Evolutionary conservation across 2,888 invertebrate species (phyloP).

Genomic region (Oscheius myriophilus): DNA sequence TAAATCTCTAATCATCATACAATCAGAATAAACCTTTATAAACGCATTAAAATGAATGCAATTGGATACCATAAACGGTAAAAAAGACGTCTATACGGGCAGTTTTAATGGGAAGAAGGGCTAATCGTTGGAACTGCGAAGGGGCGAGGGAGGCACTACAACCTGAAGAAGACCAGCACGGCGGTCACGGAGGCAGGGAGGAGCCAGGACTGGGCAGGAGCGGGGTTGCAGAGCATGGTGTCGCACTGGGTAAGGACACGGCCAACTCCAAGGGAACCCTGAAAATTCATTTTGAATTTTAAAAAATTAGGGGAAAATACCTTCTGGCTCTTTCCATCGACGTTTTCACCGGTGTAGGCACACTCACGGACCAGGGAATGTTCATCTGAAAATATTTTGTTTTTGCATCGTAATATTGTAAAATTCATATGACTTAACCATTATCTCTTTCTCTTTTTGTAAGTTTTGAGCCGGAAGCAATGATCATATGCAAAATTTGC

Average conservation of each 20-base stretch:
- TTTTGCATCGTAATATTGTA: neutral
- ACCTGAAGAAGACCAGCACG: conserved; percentile 21
- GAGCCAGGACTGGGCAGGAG: conserved; percentile 9
- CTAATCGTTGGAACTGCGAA: neutral
- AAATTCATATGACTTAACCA: no score
- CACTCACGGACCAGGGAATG: conserved; percentile 53
- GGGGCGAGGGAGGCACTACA: conserved; percentile 4
- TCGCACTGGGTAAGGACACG: conserved; percentile 51
- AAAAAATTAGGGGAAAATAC: conserved; percentile 23
- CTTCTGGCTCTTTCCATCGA: conserved; percentile 46
- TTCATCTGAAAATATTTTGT: conserved; percentile 42
- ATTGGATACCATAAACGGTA: no score
- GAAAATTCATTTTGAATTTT: conserved; percentile 24
- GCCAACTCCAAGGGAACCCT: conserved; percentile 49
- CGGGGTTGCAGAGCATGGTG: conserved; percentile 43
- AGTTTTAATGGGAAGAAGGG: no score
- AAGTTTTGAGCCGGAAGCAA: no score
- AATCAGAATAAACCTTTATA: no score
- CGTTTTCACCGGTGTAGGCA: conserved; percentile 56
- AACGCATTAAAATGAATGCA: no score
- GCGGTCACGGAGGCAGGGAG: neutral
- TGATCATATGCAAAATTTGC: no score
- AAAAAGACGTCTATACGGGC: no score
- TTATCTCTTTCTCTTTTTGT: no score
- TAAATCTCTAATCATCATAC: no score